Conservation (phyloP, 2,888 invertebrate species). For the Dryocosmus kuriphilus region DNA sequence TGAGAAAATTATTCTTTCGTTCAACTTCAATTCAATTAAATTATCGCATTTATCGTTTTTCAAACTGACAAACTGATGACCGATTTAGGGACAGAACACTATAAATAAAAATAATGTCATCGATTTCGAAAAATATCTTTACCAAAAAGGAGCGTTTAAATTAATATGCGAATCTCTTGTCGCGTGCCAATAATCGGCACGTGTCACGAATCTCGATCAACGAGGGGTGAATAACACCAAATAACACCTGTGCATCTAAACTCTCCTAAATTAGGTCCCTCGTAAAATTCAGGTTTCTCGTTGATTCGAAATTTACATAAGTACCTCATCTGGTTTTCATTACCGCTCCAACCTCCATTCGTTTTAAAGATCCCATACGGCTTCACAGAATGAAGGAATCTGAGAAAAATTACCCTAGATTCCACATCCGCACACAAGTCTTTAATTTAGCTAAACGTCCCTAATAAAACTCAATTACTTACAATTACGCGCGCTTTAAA, state of each 20-base stretch:
- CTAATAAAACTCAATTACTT: not conserved
- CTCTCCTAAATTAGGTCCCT: conserved; percentile 1
- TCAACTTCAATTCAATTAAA: too few relatives aligned
- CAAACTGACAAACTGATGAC: too few relatives aligned
- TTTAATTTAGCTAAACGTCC: conserved; percentile 1
- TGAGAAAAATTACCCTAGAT: not conserved
- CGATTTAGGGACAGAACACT: too few relatives aligned
- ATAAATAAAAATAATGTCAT: too few relatives aligned
- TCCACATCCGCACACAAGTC: not conserved
- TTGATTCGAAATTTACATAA: not conserved
- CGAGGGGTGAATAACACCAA: conserved; percentile 26
- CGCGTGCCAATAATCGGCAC: conserved; percentile 22
- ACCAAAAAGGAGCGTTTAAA: conserved; percentile 5
- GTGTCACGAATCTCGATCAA: conserved; percentile 12
- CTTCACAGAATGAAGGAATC: not conserved
- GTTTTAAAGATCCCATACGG: not conserved
- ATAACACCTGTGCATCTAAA: conserved; percentile 9
- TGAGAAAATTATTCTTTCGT: too few relatives aligned
- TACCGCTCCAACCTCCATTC: not conserved
- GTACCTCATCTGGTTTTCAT: not conserved
- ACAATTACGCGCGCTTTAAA: not conserved
- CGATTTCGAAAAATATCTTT: not conserved
- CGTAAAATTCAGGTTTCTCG: not conserved
- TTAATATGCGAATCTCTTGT: conserved; percentile 24
- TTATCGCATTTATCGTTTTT: too few relatives aligned